Evolutionary conservation across 2,113 vertebrate species (phyloP), one percentile per base, ranked within the genome.

Genomic region (Burhinus oedicnemus): DNA sequence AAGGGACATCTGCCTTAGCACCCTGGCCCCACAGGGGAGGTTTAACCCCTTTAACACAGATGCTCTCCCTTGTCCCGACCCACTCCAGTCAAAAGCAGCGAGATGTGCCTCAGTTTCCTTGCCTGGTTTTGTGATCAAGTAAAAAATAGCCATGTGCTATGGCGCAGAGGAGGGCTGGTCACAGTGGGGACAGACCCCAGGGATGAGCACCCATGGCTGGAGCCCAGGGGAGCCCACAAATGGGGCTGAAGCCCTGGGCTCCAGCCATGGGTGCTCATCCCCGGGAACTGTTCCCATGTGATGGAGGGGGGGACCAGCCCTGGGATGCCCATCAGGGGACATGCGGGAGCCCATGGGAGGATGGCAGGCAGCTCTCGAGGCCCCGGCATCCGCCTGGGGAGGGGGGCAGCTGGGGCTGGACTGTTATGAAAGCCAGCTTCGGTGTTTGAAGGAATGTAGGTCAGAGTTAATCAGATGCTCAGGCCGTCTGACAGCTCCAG

Each of bases 381-480:
- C 36, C 76, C 54, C 2, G 14, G 34, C 8, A 14, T 88, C 27
- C 70, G 79, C 76, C 4, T 29, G 54, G 29, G 29, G 16, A 30
- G 27, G 38, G 85, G 92, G 90, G 87, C 38, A 93, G 77, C 81
- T 74, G 36, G 90, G 81, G 66, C 79, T 91, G 75, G 68, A 27
- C 10, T 12, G 85, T 92, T 94, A 89, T 23, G 89, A 94, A 97
- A 96, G 93, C 83, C 5, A 6, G 89, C 90, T 96, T 83, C 72
- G 23, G 74, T 51, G 87, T 91, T 94, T 62, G 78, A 74, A 69
- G 94, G 95, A 98, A 97, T 97, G 95, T 97, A 97, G 96, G 96
- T 97, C 97, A 98, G 96, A 77, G 86, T 95, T 95, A 97, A 96
- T 97, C 95, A 97, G 97, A 95, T 70, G 90, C 75, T 96, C 92